Percentiles rank a stretch among this genome's conserved stretches.
These are phyloP conservation scores for Eupleurogrammus muticus DNA, from an alignment of 2,797 vertebrate genomes.

Conservation along the genomic window DNA sequence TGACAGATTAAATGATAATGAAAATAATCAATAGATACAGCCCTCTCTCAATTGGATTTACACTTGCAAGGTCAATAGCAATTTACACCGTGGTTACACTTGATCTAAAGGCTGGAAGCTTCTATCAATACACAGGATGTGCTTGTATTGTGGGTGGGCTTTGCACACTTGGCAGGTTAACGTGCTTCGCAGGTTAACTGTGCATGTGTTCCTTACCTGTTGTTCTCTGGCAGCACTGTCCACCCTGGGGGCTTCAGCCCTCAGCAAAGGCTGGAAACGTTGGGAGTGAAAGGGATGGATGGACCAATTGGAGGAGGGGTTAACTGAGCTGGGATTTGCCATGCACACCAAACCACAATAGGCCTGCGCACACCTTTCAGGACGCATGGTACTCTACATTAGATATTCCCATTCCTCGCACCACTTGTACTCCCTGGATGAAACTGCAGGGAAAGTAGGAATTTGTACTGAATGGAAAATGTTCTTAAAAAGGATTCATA, in stretches of 20 bases:
- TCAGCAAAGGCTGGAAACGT: slow-evolving; percentile 31
- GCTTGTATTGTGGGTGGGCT: slow-evolving; percentile 27
- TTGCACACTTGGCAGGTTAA: slow-evolving; percentile 17
- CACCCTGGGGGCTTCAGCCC: slow-evolving; percentile 22
- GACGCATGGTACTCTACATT: slow-evolving; percentile 7
- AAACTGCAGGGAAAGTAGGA: slow-evolving; percentile 33
- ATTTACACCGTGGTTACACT: slow-evolving; percentile 41
- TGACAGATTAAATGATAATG: slow-evolving; percentile 37
- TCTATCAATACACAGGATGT: slow-evolving; percentile 34
- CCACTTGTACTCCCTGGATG: slow-evolving; percentile 31
- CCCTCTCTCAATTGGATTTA: slow-evolving; percentile 40
- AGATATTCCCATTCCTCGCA: slow-evolving; percentile 44
- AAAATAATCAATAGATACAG: slow-evolving; percentile 52
- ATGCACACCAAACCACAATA: slow-evolving; percentile 27
- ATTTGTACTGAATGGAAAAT: slow-evolving; percentile 38
- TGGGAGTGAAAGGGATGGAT: slow-evolving; percentile 28
- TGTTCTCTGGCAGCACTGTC: slow-evolving; percentile 28
- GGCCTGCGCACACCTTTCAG: slow-evolving; percentile 26
- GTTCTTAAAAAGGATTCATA: slow-evolving; percentile 44
- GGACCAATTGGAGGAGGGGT: slow-evolving; percentile 11
- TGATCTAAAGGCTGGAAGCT: slow-evolving; percentile 47
- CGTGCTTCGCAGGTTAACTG: slow-evolving; percentile 38
- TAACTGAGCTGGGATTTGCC: slow-evolving; percentile 32
- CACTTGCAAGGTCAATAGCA: slow-evolving; percentile 40
- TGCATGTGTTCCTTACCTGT: slow-evolving; percentile 39